phyloP scores from a whole-genome alignment of 2,113 vertebrate species.

The Percopsis transmontana region DNA sequence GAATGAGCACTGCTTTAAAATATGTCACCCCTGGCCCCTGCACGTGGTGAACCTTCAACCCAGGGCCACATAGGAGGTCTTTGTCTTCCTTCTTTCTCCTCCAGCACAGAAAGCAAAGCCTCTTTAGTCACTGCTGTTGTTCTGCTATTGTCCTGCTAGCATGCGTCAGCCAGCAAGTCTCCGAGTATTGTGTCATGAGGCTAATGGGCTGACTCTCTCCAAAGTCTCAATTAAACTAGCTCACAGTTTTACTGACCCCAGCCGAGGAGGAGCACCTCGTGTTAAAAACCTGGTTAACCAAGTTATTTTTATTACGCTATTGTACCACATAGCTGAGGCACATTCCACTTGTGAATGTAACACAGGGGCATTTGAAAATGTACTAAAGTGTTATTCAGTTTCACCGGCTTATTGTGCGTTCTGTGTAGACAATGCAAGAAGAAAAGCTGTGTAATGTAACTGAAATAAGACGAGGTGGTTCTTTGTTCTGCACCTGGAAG shows the following conservation, averaged over 20 bases:
- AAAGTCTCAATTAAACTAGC: neutral
- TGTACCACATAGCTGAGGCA: no score
- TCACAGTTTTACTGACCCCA: slow-evolving; percentile 17
- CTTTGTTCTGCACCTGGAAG: slow-evolving; percentile 36
- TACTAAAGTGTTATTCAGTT: neutral
- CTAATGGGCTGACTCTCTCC: slow-evolving; percentile 21
- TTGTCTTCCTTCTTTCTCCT: slow-evolving; percentile 54
- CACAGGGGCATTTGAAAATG: neutral
- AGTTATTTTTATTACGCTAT: neutral
- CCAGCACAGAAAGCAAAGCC: slow-evolving; percentile 17
- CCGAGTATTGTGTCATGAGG: neutral
- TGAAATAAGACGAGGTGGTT: neutral
- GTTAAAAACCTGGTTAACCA: slow-evolving; percentile 26
- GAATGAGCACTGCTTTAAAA: slow-evolving; percentile 68
- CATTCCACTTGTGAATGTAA: neutral
- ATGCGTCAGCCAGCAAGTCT: slow-evolving; percentile 16
- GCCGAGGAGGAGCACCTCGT: neutral
- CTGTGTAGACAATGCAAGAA: slow-evolving; percentile 1
- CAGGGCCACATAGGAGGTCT: slow-evolving; percentile 54
- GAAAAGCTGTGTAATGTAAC: slow-evolving; percentile 9
- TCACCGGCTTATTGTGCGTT: neutral
- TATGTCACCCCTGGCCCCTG: slow-evolving; percentile 70
- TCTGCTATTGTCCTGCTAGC: slow-evolving; percentile 43
- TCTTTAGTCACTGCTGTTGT: slow-evolving; percentile 24
- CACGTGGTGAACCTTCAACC: slow-evolving; percentile 66